These are phyloP conservation scores for Callyntrura sp. DNA, from an alignment of 2,888 invertebrate species.

Conservation along the genomic window DNA sequence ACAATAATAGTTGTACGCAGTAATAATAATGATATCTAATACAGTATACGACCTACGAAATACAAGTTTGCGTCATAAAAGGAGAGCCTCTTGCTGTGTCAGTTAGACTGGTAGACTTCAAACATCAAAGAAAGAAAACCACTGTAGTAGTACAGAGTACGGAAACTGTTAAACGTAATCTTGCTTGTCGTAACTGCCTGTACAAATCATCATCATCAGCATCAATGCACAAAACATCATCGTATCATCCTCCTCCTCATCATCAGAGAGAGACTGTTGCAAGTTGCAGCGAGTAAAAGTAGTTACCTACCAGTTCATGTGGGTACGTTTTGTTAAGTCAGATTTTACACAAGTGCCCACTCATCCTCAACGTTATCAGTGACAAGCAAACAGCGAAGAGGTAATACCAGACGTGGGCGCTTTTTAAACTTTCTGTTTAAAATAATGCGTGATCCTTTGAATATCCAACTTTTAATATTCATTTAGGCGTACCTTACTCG, in stretches of 20 bases:
- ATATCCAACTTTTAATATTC: too few species aligned
- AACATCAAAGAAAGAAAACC: slow-evolving; percentile 59
- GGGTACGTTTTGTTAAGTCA: not conserved
- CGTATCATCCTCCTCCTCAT: not conserved
- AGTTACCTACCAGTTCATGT: slow-evolving; percentile 5
- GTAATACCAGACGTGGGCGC: too few species aligned
- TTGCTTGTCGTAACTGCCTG: slow-evolving; percentile 33
- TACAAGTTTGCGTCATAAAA: slow-evolving; percentile 26
- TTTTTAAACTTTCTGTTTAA: too few species aligned
- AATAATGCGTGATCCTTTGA: too few species aligned
- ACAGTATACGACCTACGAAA: slow-evolving; percentile 58
- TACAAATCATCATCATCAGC: slow-evolving; percentile 24
- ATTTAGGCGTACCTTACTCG: too few species aligned
- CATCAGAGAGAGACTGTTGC: slow-evolving; percentile 15
- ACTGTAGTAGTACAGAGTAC: slow-evolving; percentile 24
- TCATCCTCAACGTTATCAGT: not conserved
- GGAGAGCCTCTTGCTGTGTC: slow-evolving; percentile 73
- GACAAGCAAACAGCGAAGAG: not conserved
- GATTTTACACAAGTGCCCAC: slow-evolving; percentile 37
- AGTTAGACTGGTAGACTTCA: slow-evolving; percentile 60
- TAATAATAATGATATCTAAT: slow-evolving; percentile 64
- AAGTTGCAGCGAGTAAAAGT: slow-evolving; percentile 6
- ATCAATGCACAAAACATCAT: slow-evolving; percentile 12
- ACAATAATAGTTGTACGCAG: slow-evolving; percentile 65
- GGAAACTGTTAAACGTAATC: slow-evolving; percentile 63